Conservation (phyloP, 2,113 vertebrate species). For the Prolemur simus region DNA sequence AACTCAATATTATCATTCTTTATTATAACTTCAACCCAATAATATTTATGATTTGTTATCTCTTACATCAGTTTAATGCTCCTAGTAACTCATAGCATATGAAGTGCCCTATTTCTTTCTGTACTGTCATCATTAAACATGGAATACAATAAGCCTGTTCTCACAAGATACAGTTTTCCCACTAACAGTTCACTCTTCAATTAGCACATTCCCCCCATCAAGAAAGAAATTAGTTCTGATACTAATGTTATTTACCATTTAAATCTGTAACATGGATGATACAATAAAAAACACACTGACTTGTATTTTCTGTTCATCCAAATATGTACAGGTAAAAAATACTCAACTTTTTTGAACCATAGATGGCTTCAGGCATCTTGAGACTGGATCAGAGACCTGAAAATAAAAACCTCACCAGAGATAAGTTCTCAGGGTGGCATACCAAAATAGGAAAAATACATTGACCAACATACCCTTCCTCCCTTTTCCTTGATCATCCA, state of each 20-base stretch:
- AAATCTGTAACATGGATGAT: neutral
- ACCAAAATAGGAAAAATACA: neutral
- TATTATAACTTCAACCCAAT: neutral
- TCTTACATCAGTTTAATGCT: neutral
- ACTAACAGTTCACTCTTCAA: constrained; percentile 32
- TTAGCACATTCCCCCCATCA: neutral
- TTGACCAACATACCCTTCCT: neutral
- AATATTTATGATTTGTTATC: neutral
- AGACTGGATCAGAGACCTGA: neutral
- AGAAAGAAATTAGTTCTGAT: neutral
- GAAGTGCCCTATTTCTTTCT: neutral
- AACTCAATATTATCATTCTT: neutral
- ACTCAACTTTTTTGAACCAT: neutral
- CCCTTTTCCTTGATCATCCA: neutral
- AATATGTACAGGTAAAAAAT: neutral
- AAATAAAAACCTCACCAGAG: neutral
- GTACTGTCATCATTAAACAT: neutral
- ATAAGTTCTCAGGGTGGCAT: neutral
- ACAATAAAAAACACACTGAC: neutral
- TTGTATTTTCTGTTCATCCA: neutral
- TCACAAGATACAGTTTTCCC: neutral
- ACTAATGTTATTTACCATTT: constrained; percentile 17
- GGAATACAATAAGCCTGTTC: neutral
- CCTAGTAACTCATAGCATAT: neutral
- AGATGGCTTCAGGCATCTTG: neutral